Evolutionary conservation across 2,888 invertebrate species (phyloP).

Genomic region (Nasonia oneida): DNA sequence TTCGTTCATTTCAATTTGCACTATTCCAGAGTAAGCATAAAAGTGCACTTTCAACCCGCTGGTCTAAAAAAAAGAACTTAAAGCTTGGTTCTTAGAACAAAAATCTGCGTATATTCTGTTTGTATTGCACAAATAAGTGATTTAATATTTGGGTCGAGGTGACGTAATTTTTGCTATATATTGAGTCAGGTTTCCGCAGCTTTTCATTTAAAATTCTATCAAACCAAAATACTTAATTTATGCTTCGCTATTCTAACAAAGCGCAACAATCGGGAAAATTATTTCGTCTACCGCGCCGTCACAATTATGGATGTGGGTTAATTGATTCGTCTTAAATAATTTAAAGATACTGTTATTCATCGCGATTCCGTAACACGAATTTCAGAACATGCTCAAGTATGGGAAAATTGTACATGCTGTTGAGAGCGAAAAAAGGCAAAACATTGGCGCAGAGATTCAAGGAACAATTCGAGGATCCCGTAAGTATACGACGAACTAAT

Average conservation of each 20-base stretch:
- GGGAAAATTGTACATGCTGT: constrained; percentile 73
- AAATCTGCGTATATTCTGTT: too few species aligned
- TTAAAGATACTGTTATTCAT: not conserved
- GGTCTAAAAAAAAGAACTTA: too few species aligned
- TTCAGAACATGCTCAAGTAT: constrained; percentile 73
- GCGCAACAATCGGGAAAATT: not conserved
- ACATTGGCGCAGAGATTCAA: constrained; percentile 71
- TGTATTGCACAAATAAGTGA: too few species aligned
- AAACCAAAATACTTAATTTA: not conserved
- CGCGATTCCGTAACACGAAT: not conserved
- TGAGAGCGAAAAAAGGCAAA: constrained; percentile 76
- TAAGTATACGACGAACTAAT: constrained; percentile 64
- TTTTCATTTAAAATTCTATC: not conserved
- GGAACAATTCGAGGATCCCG: constrained; percentile 72
- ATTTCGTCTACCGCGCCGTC: not conserved
- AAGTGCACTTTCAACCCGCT: too few species aligned
- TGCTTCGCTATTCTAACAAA: not conserved
- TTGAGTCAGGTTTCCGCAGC: too few species aligned
- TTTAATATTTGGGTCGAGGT: too few species aligned
- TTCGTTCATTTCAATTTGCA: too few species aligned
- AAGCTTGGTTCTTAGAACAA: too few species aligned
- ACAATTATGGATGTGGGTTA: not conserved
- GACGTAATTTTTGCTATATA: too few species aligned
- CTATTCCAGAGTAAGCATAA: too few species aligned
- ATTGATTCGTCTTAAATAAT: not conserved